Evolutionary conservation across 2,113 vertebrate species (phyloP).

Genomic region (Melanocharis versteri): DNA sequence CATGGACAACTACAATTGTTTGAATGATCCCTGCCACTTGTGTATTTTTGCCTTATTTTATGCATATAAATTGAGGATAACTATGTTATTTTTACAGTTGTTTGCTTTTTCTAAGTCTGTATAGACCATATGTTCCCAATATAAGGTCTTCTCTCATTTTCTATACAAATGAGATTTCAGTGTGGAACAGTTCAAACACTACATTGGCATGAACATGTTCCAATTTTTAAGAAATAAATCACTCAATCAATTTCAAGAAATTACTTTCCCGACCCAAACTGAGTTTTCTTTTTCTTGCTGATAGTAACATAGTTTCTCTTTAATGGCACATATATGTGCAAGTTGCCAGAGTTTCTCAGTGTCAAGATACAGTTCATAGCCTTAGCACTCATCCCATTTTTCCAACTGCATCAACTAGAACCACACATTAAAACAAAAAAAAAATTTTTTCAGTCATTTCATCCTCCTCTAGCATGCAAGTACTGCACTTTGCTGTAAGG

Average conservation of each 20-base stretch:
- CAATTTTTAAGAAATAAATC: not conserved
- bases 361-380: not conserved
- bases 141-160: not conserved
- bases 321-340: not conserved
- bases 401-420: not conserved
- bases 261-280: not conserved
- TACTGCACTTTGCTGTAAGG: not conserved
- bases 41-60: not conserved
- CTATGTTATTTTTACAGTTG: not conserved
- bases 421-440: not conserved
- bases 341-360: not conserved
- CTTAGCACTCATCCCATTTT: not conserved
- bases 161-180: not conserved
- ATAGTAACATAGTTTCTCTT: not conserved
- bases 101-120: not conserved
- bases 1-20: not conserved
- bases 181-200: not conserved
- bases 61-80: not conserved
- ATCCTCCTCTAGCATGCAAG: not conserved
- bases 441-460: not conserved
- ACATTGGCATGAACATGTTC: not conserved
- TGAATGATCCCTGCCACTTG: not conserved
- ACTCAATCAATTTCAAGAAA: not conserved
- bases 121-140: not conserved
- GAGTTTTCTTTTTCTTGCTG: accelerated